Percentiles rank a stretch among this genome's conserved stretches.
phyloP scores from a whole-genome alignment of 2,113 vertebrate species.

The Phaethornis superciliosus region DNA sequence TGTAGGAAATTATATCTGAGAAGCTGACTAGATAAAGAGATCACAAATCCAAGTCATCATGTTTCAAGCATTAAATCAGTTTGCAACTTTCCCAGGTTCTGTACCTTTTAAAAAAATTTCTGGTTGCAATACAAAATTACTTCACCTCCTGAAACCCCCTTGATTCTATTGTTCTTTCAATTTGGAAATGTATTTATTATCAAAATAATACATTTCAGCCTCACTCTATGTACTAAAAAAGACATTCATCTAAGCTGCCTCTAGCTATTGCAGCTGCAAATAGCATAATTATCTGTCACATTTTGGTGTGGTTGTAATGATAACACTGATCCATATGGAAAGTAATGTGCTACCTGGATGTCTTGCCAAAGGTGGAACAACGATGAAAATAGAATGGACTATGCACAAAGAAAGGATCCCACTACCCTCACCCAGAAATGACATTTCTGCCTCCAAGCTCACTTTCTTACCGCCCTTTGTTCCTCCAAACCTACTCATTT shows the following conservation, averaged over 20 bases:
- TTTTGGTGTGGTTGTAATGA: not conserved
- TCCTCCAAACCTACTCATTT: not conserved
- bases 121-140: not conserved
- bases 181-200: not conserved
- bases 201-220: not conserved
- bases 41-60: not conserved
- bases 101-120: not conserved
- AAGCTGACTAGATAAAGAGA: not conserved
- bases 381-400: not conserved
- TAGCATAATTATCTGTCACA: not conserved
- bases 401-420: not conserved
- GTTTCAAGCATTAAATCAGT: not conserved
- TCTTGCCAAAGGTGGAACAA: not conserved
- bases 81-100: not conserved
- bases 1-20: not conserved
- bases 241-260: not conserved
- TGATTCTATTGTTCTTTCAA: not conserved
- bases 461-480: not conserved
- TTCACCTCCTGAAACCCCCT: not conserved
- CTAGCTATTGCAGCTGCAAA: not conserved
- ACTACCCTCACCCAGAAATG: not conserved
- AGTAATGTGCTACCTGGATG: not conserved
- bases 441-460: not conserved
- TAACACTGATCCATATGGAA: not conserved
- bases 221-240: not conserved